Evolutionary conservation across 2,797 vertebrate species (phyloP), one percentile per base, ranked within the genome.

Genomic region (Nannoperca australis): DNA sequence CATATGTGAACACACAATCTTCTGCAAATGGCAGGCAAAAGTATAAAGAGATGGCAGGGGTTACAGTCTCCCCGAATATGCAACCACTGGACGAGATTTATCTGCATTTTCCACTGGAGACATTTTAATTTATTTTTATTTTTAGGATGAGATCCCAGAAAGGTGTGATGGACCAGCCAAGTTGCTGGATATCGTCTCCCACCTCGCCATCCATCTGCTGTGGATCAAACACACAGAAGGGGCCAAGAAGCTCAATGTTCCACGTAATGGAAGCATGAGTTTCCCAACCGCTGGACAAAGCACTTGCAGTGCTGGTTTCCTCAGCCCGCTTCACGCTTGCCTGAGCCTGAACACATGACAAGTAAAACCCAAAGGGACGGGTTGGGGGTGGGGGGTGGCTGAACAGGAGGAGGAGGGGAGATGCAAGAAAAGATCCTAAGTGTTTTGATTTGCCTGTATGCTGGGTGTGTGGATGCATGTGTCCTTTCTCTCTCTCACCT

Each of bases 331-430:
- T 92, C 88, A 91, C 73, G 91, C 91, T 93, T 62, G 82, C 87
- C 91, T 91, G 91, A 93, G 86, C 87, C 85, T 88, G 88, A 93
- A 90, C 93, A 92, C 91, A 92, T 92, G 92, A 93, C 84, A 82
- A 92, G 88, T 82, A 81, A 85, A 91, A 89, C 86, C 92, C 63
- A 54, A 89, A 86, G 91, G 89, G 88, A 66, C 4, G 66, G 66
- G 79, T 54, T 34, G 49, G 32, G 44, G 53, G 59, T 44, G 27
- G 40, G 44, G 34, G 45, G 66, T 61, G 55, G 77, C 65, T 59
- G 71, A 78, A 84, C 40, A 77, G 82, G 83, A 86, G 87, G 81
- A 85, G 88, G 90, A 73, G 88, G 76, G 77, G 82, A 88, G 84
- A 88, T 78, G 85, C 86, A 78, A 79, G 83, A 79, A 88, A 72